phyloP scores from a whole-genome alignment of 2,797 vertebrate species.

The Sebastolobus altivelis region DNA sequence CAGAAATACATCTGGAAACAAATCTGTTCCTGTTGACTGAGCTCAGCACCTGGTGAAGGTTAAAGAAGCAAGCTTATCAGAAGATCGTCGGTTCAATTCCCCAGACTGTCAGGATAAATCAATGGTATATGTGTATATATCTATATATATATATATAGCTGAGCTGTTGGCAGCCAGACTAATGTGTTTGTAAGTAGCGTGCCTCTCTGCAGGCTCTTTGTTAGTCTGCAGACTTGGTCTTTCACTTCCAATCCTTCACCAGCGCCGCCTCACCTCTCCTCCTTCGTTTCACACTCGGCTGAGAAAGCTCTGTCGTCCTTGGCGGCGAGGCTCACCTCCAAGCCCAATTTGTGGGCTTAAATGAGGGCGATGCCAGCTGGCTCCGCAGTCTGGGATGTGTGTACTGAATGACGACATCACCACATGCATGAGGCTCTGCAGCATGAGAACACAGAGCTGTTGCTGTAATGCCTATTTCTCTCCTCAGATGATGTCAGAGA shows the following conservation, averaged over 20 bases:
- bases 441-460: constrained; percentile 8
- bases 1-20: too few relatives aligned
- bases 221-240: constrained; percentile 37
- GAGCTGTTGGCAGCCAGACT: constrained; percentile 28
- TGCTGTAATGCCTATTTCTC: too few relatives aligned
- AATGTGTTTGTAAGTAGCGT: constrained; percentile 34
- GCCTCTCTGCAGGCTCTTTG: constrained; percentile 17
- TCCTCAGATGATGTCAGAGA: too few relatives aligned
- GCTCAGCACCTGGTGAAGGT: too few relatives aligned
- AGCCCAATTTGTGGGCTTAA: constrained; percentile 3
- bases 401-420: constrained; percentile 15
- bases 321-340: constrained; percentile 24
- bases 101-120: too few relatives aligned
- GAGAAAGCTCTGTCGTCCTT: not conserved
- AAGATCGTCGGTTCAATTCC: too few relatives aligned
- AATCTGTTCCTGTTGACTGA: too few relatives aligned
- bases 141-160: too few relatives aligned
- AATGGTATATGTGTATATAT: too few relatives aligned
- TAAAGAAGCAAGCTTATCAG: too few relatives aligned
- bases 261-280: not conserved
- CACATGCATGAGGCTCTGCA: constrained; percentile 1
- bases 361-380: not conserved
- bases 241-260: constrained; percentile 38
- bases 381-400: not conserved
- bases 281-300: constrained; percentile 15